A percentile compares a stretch with the other conserved stretches of the same genome.
Conservation (phyloP, 2,888 invertebrate genomes). For the Melangyna quadrimaculata region DNA sequence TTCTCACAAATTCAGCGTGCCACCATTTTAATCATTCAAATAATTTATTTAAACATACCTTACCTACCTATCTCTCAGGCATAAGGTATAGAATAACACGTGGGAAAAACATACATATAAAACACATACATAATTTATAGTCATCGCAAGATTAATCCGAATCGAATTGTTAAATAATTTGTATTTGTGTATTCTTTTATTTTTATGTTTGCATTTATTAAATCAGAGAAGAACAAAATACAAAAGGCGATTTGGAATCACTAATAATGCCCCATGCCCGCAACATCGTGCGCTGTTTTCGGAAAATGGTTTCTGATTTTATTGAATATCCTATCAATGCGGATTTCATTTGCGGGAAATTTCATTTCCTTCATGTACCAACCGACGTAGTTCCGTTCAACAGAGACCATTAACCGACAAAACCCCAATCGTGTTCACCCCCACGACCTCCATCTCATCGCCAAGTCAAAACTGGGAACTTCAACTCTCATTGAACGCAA, state of each 20-base stretch:
- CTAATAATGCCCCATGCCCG: constrained; percentile 1
- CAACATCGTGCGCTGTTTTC: constrained; percentile 15
- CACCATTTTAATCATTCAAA: neutral
- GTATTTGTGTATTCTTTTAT: neutral
- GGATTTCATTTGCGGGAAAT: constrained; percentile 55
- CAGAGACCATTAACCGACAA: neutral
- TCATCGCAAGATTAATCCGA: constrained; percentile 7
- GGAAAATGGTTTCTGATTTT: constrained; percentile 31
- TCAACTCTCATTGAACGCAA: neutral
- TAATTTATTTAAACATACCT: neutral
- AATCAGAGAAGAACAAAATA: constrained; percentile 29
- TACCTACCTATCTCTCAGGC: neutral
- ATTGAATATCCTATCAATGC: constrained; percentile 44
- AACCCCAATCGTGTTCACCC: neutral
- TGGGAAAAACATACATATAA: no score
- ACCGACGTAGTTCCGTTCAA: constrained; percentile 28
- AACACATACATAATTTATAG: constrained; percentile 8
- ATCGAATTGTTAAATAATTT: constrained; percentile 24
- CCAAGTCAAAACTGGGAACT: neutral
- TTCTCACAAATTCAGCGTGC: neutral
- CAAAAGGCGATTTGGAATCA: constrained; percentile 28
- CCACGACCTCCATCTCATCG: neutral
- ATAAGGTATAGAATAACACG: neutral
- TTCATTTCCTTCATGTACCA: constrained; percentile 42
- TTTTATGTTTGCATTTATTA: constrained; percentile 5